Conservation (phyloP, 2,888 invertebrate species). For the Nephrotoma appendiculata region DNA sequence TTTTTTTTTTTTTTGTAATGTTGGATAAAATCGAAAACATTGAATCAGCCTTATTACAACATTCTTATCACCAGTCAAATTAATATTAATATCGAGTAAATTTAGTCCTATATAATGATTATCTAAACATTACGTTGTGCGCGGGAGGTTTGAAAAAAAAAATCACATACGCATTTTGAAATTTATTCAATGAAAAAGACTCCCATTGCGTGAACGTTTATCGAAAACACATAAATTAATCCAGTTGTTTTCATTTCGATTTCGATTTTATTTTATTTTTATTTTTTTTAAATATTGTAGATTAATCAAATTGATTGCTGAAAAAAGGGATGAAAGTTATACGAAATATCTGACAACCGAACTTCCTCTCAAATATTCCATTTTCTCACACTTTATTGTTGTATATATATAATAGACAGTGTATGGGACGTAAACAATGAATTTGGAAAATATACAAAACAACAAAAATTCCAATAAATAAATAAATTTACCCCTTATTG, state of each 20-base stretch:
- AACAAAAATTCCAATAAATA: neutral
- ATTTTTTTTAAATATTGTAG: neutral
- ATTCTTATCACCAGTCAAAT: neutral
- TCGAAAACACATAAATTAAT: neutral
- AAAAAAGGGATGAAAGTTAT: neutral
- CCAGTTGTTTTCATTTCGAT: neutral
- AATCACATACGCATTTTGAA: neutral
- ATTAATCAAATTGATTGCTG: neutral
- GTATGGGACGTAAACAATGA: neutral
- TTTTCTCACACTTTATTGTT: neutral
- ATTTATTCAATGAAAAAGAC: neutral
- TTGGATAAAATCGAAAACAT: no score
- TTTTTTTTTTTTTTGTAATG: no score
- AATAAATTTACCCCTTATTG: neutral
- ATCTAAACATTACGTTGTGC: neutral
- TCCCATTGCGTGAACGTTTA: neutral
- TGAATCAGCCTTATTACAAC: no score
- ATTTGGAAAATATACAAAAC: neutral
- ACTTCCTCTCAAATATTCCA: neutral
- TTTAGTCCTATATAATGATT: neutral
- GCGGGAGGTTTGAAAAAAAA: neutral
- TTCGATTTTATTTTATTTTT: neutral
- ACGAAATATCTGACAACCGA: neutral
- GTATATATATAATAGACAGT: neutral
- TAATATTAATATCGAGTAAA: neutral